Percentiles rank a stretch among this genome's conserved stretches.
phyloP scores from a whole-genome alignment of 2,888 invertebrate species.

The Blastobasis adustella region DNA sequence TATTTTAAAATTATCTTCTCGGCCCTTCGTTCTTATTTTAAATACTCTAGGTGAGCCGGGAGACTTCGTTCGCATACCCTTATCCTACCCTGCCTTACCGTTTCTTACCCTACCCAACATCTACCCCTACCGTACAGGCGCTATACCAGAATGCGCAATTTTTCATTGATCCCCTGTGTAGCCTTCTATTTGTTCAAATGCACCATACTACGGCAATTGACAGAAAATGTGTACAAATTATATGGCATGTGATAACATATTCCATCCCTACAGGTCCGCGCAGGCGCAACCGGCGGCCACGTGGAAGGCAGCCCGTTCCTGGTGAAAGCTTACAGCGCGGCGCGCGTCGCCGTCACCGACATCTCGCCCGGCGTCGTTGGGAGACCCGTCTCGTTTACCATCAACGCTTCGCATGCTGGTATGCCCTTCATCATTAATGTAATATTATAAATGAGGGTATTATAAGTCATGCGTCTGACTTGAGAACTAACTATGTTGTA shows the following conservation, averaged over 20 bases:
- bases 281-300: constrained; percentile 79
- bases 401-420: constrained; percentile 85
- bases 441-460: too few species aligned
- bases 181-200: too few species aligned
- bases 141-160: too few species aligned
- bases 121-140: too few species aligned
- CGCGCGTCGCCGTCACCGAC: constrained; percentile 95
- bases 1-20: not conserved
- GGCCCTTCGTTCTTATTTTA: not conserved
- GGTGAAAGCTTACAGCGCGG: constrained; percentile 96
- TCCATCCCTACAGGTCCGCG: constrained; percentile 44
- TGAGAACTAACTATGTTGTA: too few species aligned
- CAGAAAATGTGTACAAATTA: too few species aligned
- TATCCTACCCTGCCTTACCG: not conserved
- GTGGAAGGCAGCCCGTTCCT: constrained; percentile 97
- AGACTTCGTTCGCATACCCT: not conserved
- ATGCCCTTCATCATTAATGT: constrained; percentile 6
- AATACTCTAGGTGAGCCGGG: too few species aligned
- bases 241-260: too few species aligned
- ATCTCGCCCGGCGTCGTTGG: constrained; percentile 93
- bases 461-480: too few species aligned
- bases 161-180: too few species aligned
- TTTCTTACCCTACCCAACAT: not conserved
- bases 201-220: too few species aligned
- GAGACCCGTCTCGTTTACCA: constrained; percentile 94